These are phyloP conservation scores for Stegodyphus dumicola DNA, from an alignment of 1,140 invertebrate species.

Conservation along the genomic window DNA sequence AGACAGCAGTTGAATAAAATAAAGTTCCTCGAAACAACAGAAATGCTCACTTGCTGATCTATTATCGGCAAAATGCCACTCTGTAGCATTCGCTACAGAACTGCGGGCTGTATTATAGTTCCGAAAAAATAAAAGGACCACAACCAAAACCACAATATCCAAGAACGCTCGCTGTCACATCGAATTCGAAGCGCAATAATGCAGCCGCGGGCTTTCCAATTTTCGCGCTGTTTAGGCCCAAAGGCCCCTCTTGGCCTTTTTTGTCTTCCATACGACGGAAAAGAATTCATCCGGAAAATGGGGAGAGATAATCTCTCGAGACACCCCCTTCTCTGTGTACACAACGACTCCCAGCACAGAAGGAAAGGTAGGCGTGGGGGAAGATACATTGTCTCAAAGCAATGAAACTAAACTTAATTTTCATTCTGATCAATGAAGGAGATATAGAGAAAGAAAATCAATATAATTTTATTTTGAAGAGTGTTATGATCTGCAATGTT, in stretches of 20 bases:
- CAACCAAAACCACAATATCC: not conserved
- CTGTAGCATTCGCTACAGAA: too few relatives aligned
- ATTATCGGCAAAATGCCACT: too few relatives aligned
- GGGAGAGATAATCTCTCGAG: conserved; percentile 48
- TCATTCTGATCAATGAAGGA: conserved; percentile 37
- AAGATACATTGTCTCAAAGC: not conserved
- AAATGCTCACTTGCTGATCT: too few relatives aligned
- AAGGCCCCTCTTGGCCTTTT: not conserved
- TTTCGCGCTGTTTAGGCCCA: conserved; percentile 27
- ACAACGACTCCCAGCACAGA: not conserved
- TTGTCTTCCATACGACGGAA: conserved; percentile 6
- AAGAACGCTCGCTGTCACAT: conserved; percentile 22
- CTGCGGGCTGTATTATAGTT: too few relatives aligned
- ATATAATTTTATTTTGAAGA: too few relatives aligned
- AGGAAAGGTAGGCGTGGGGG: not conserved
- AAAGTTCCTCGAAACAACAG: too few relatives aligned
- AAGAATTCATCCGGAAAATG: conserved; percentile 54
- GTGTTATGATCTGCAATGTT: too few relatives aligned
- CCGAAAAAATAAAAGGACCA: not conserved
- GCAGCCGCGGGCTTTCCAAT: conserved; percentile 39
- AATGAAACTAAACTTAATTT: conserved; percentile 40
- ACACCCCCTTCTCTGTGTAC: conserved; percentile 13
- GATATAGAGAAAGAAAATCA: too few relatives aligned
- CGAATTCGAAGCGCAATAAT: conserved; percentile 39
- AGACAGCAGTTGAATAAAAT: too few relatives aligned